These are phyloP conservation scores for Conus betulinus DNA, from an alignment of 1,140 invertebrate species.

Conservation along the genomic window DNA sequence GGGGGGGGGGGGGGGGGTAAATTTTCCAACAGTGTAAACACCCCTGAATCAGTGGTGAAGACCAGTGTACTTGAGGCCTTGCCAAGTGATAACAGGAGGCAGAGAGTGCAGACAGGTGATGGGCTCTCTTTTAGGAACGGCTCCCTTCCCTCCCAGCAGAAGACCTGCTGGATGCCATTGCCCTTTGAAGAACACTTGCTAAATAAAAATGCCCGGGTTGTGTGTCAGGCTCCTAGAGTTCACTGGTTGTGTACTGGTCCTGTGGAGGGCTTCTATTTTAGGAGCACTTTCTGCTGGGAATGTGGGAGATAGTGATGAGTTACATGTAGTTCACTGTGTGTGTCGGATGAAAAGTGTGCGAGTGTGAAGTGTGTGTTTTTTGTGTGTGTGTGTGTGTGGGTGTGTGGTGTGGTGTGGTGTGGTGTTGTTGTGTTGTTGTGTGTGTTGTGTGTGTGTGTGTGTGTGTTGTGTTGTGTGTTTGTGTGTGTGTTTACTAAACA, in stretches of 20 bases:
- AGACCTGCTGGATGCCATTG: neutral
- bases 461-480: neutral
- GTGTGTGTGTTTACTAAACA: neutral
- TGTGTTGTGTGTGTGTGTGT: neutral
- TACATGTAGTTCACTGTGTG: too few species aligned
- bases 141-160: too few species aligned
- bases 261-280: neutral
- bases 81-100: neutral
- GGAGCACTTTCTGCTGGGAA: neutral
- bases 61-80: neutral
- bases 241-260: neutral
- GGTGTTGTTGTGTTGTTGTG: too few species aligned
- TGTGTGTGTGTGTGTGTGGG: neutral
- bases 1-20: too few species aligned
- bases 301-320: too few species aligned
- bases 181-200: slow-evolving; percentile 5
- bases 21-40: neutral
- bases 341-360: too few species aligned
- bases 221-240: neutral
- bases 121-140: neutral
- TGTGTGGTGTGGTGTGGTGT: neutral
- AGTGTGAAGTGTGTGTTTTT: neutral
- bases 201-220: neutral
- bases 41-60: neutral
- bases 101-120: neutral